phyloP scores from a whole-genome alignment of 2,113 vertebrate species.

The Tupaia chinensis region DNA sequence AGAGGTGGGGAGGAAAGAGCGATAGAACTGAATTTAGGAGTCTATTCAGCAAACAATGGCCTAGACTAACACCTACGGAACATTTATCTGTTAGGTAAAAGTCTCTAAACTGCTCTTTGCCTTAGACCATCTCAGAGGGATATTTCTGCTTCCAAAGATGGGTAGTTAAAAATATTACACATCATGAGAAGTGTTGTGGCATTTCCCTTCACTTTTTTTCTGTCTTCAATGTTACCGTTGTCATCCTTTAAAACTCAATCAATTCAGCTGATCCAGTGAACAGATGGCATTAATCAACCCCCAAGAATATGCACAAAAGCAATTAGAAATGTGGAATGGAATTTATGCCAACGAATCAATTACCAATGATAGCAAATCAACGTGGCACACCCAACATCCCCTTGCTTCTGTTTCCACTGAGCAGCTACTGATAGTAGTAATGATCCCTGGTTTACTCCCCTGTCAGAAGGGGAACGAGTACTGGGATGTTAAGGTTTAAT shows the following conservation, averaged over 20 bases:
- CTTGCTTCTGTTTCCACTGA: not conserved
- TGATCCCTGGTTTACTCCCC: constrained; percentile 31
- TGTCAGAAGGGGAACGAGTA: not conserved
- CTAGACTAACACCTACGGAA: constrained; percentile 55
- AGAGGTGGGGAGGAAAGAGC: not conserved
- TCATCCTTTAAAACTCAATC: constrained; percentile 78
- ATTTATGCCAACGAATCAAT: constrained; percentile 81
- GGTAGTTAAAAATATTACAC: constrained; percentile 82
- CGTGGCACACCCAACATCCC: not conserved
- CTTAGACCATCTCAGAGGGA: not conserved
- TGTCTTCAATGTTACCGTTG: constrained; percentile 73
- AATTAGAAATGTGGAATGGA: constrained; percentile 74
- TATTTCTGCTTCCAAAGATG: constrained; percentile 61
- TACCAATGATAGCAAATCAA: constrained; percentile 67
- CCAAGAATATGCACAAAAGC: constrained; percentile 73
- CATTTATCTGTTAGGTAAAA: constrained; percentile 40
- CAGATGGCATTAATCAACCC: constrained; percentile 82
- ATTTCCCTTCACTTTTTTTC: constrained; percentile 59
- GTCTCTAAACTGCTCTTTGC: not conserved
- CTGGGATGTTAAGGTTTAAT: constrained; percentile 72
- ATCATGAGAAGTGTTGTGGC: constrained; percentile 56
- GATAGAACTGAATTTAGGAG: not conserved
- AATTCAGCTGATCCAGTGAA: constrained; percentile 73
- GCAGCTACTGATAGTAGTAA: constrained; percentile 39
- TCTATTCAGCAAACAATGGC: constrained; percentile 43